Conservation (phyloP, 1,140 invertebrate species). For the Trichonephila clavipes region DNA sequence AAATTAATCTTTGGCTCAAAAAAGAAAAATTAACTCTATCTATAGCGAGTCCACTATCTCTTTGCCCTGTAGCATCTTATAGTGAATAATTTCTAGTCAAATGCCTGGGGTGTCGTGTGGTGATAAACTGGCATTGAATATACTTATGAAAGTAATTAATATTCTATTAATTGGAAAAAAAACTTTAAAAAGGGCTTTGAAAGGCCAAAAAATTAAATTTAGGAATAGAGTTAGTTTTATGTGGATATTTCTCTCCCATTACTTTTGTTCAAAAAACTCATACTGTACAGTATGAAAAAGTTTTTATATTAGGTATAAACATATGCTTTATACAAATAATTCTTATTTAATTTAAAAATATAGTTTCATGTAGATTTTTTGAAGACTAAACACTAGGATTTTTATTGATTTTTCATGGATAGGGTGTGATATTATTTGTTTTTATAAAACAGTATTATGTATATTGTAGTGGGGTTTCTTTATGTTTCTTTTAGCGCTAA, state of each 20-base stretch:
- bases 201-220: not conserved
- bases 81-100: constrained; percentile 75
- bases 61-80: constrained; percentile 56
- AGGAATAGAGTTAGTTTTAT: not conserved
- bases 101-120: constrained; percentile 66
- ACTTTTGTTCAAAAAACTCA: not conserved
- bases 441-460: constrained; percentile 27
- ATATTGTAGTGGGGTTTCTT: not conserved
- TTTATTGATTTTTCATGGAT: constrained; percentile 4
- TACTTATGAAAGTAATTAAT: not conserved
- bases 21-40: constrained; percentile 31
- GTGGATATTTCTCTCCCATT: not conserved
- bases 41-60: constrained; percentile 55
- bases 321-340: not conserved
- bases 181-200: not conserved
- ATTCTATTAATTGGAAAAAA: not conserved
- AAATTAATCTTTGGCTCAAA: constrained; percentile 67
- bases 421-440: not conserved
- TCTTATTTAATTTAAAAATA: not conserved
- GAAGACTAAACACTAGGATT: not conserved
- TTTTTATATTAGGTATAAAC: not conserved
- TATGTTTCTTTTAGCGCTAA: not conserved
- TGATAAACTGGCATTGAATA: constrained; percentile 64
- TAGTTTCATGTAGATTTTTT: not conserved
- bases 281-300: not conserved